phyloP scores from a whole-genome alignment of 2,113 vertebrate genomes.

The Heliornis fulica region DNA sequence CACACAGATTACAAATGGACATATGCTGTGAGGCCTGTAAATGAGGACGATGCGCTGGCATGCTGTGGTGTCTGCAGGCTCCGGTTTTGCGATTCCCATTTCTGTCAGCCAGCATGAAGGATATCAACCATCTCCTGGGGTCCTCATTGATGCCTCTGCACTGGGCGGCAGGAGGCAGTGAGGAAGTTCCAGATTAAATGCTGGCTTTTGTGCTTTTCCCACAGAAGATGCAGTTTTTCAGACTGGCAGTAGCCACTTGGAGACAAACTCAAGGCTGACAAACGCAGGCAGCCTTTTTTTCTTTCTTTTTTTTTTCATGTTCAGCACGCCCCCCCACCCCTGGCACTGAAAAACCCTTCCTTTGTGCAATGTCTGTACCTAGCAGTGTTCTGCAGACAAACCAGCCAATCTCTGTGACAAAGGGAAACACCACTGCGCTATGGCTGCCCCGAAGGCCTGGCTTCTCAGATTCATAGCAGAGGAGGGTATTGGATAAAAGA shows the following conservation, averaged over 20 bases:
- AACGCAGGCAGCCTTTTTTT: neutral
- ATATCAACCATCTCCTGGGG: neutral
- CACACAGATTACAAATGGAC: neutral
- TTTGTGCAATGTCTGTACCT: neutral
- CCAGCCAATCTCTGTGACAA: neutral
- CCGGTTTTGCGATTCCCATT: neutral
- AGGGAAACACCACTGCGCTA: neutral
- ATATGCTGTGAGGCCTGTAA: fast-evolving
- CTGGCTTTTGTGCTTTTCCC: neutral
- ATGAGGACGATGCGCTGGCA: neutral
- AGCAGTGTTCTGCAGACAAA: neutral
- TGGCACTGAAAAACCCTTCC: neutral
- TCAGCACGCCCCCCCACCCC: neutral
- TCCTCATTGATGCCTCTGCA: neutral
- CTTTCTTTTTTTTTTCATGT: neutral
- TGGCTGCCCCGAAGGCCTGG: neutral
- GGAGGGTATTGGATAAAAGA: neutral
- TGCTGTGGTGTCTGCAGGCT: neutral
- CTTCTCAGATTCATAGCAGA: neutral
- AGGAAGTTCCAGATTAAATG: neutral
- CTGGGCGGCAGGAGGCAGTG: neutral
- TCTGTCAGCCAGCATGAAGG: neutral
- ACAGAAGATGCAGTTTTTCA: neutral
- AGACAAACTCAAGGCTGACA: neutral
- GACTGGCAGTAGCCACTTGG: neutral